Conservation (phyloP, 2,797 vertebrate species). For the Sarcophilus harrisii region DNA sequence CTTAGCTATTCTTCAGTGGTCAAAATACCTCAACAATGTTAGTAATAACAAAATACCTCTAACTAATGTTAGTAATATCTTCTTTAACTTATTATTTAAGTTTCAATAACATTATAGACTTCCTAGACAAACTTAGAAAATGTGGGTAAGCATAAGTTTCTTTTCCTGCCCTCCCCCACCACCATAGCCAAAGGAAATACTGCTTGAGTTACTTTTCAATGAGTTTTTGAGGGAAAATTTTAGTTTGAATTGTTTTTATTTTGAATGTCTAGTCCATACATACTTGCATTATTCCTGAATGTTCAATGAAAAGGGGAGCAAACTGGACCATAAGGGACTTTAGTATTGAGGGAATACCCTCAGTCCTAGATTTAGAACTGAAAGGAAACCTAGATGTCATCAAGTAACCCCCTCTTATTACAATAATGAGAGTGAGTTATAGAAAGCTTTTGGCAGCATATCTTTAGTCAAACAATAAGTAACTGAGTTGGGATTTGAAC, state of each 20-base stretch:
- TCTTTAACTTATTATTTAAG: background rate
- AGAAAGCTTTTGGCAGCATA: too few relatives aligned
- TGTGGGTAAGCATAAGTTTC: background rate
- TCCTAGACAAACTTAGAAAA: background rate
- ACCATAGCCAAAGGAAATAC: background rate
- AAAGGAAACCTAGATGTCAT: background rate
- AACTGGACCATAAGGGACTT: background rate
- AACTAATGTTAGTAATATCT: background rate
- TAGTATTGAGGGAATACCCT: too few relatives aligned
- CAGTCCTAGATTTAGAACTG: background rate
- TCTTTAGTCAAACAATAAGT: too few relatives aligned
- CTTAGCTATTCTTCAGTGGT: conserved; percentile 22
- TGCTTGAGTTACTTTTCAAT: background rate
- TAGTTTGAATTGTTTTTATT: background rate
- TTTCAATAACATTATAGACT: conserved; percentile 5
- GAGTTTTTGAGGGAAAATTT: background rate
- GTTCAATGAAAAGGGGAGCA: background rate
- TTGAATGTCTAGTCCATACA: background rate
- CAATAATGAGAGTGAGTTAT: too few relatives aligned
- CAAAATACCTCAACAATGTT: background rate
- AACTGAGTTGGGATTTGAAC: too few relatives aligned
- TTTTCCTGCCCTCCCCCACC: too few relatives aligned
- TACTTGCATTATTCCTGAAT: background rate
- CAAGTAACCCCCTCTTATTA: background rate
- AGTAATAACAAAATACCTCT: too few relatives aligned